Base-by-base conservation (phyloP, 2,113 vertebrate species). In the Scomber scombrus region DNA sequence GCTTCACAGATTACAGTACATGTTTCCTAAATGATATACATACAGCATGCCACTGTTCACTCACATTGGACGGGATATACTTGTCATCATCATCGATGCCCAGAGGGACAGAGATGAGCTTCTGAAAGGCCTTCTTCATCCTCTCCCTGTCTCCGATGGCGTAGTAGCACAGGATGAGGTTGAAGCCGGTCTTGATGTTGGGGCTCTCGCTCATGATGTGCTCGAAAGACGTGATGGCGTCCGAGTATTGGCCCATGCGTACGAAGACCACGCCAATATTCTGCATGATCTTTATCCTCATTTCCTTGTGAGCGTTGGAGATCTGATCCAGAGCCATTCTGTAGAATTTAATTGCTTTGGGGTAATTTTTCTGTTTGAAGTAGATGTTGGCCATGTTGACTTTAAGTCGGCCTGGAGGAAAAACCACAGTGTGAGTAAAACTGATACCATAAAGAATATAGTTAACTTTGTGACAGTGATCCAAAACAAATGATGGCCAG, bases 321-420 rank as follows among this genome's bases (percentile, higher is more conserved):
- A 99, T 96, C 90, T 99, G 98, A 90, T 99, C 98, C 85, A 99
- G 92, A 11, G 98, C 98, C 98, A 99, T 99, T 49, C 97, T 96
- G 90, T 99, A 99, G 93, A 99, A 97, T 87, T 99, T 99, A 80
- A 99, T 96, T 47, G 98, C 97, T 90, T 97, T 99, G 51, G 96
- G 96, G 90, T 97, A 99, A 93, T 97, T 99, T 80, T 95, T 96
- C 90, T 99, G 98, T 80, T 98, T 98, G 84, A 98, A 95, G 85
- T 97, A 98, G 84, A 99, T 99, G 91, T 99, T 99, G 91, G 95
- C 98, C 96, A 99, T 99, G 91, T 99, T 99, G 71, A 99, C 96
- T 89, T 98, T 99, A 73, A 99, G 86, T 21, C 95, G 94, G 40
- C 98, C 98, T 99, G 87, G 58, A 82, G 21, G 4, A 11, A 14